phyloP scores from a whole-genome alignment of 2,888 invertebrate genomes.

The Apoda limacodes region DNA sequence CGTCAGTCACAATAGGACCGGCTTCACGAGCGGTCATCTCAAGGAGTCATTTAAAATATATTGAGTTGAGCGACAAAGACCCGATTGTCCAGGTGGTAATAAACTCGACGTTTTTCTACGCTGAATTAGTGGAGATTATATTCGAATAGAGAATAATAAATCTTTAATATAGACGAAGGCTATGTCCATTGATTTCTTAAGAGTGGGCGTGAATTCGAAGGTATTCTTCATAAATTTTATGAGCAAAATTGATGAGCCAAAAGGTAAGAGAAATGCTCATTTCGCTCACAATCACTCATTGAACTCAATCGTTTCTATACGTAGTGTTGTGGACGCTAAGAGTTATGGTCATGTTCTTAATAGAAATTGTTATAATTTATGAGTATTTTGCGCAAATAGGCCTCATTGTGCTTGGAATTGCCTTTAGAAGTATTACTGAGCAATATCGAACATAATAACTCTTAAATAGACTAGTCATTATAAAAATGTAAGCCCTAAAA shows the following conservation, averaged over 20 bases:
- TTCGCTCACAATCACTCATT: conserved; percentile 40
- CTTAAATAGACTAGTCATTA: no score
- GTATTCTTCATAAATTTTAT: conserved; percentile 63
- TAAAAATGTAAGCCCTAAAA: no score
- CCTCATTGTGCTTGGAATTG: no score
- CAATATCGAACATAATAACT: no score
- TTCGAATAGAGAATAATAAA: conserved; percentile 62
- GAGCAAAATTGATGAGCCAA: conserved; percentile 37
- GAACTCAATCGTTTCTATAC: conserved; percentile 23
- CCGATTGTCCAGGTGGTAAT: conserved; percentile 54
- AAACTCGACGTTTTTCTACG: conserved; percentile 58
- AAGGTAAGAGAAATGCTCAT: conserved; percentile 27
- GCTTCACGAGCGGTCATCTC: conserved; percentile 42
- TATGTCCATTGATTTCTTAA: conserved; percentile 52
- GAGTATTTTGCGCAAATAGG: no score
- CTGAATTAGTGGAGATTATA: conserved; percentile 64
- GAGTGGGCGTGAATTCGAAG: conserved; percentile 51
- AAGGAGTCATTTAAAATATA: conserved; percentile 65
- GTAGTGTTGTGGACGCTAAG: conserved; percentile 22
- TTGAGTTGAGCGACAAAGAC: conserved; percentile 54
- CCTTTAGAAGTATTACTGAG: no score
- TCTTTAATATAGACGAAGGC: conserved; percentile 37
- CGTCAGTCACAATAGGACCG: conserved; percentile 53
- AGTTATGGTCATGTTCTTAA: conserved; percentile 28
- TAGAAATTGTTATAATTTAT: conserved; percentile 22